Evolutionary conservation across 2,797 vertebrate species (phyloP).

Genomic region (Peromyscus aztecus): DNA sequence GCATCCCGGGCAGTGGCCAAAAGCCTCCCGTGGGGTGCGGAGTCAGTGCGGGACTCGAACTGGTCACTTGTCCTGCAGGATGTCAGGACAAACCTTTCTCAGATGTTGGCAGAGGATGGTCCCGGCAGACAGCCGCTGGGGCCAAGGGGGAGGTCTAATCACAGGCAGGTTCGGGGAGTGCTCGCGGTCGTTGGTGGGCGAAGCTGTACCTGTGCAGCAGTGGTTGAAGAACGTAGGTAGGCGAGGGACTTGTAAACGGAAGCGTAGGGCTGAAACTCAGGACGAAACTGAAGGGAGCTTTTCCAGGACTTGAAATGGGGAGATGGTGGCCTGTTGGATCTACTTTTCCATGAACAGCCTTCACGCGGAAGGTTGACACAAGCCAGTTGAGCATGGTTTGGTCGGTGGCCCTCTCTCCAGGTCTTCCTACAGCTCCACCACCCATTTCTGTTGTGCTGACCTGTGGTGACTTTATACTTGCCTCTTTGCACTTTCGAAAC

Average conservation of each 20-base stretch:
- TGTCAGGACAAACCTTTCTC: background rate
- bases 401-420: rapidly evolving
- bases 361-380: background rate
- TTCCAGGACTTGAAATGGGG: background rate
- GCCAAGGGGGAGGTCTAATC: background rate
- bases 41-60: background rate
- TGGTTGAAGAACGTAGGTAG: no score
- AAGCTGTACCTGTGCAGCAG: background rate
- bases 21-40: background rate
- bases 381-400: background rate
- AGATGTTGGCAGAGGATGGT: background rate
- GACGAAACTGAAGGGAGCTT: background rate
- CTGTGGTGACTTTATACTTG: background rate
- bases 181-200: rapidly evolving
- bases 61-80: rapidly evolving
- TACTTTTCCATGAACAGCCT: background rate
- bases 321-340: background rate
- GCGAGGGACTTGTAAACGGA: background rate
- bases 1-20: background rate
- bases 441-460: background rate
- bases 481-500: background rate
- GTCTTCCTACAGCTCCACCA: no score
- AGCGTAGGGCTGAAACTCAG: background rate
- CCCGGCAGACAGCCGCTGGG: rapidly evolving
- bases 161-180: background rate